Percentiles rank a stretch among this genome's conserved stretches.
These are phyloP conservation scores for Lagopus muta DNA, from an alignment of 2,113 vertebrate species.

Conservation along the genomic window DNA sequence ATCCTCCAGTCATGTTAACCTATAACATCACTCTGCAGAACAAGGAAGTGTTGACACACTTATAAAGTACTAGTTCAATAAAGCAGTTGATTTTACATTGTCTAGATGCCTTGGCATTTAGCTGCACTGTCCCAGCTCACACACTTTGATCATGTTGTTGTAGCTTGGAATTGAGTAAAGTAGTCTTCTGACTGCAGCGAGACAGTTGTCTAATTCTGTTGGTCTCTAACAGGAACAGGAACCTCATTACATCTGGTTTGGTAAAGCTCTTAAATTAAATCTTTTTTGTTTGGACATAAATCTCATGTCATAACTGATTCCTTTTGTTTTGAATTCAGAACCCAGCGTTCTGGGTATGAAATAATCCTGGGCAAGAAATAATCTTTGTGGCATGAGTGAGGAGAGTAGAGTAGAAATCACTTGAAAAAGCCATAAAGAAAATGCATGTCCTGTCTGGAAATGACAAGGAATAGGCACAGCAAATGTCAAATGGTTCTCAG, in stretches of 20 bases:
- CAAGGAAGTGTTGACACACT: background rate
- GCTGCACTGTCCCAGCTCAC: background rate
- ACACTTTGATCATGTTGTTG: background rate
- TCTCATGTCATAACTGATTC: background rate
- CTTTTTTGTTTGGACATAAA: background rate
- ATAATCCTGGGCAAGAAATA: background rate
- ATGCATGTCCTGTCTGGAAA: background rate
- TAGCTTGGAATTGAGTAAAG: background rate
- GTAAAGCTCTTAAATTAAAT: background rate
- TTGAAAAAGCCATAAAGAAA: background rate
- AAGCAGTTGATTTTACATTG: background rate
- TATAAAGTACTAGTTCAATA: background rate
- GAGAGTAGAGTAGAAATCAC: background rate
- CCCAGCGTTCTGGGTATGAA: fast-evolving
- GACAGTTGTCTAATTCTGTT: background rate
- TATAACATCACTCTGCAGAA: background rate
- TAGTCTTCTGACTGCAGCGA: background rate
- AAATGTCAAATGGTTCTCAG: background rate
- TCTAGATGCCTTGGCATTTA: background rate
- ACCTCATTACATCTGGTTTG: background rate
- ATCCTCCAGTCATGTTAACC: background rate
- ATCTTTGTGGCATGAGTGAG: background rate
- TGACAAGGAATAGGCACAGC: background rate
- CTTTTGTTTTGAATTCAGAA: background rate
- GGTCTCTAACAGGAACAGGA: background rate